A percentile compares a stretch with the other conserved stretches of the same genome.
phyloP scores from a whole-genome alignment of 2,113 vertebrate genomes.

The Strigops habroptila region DNA sequence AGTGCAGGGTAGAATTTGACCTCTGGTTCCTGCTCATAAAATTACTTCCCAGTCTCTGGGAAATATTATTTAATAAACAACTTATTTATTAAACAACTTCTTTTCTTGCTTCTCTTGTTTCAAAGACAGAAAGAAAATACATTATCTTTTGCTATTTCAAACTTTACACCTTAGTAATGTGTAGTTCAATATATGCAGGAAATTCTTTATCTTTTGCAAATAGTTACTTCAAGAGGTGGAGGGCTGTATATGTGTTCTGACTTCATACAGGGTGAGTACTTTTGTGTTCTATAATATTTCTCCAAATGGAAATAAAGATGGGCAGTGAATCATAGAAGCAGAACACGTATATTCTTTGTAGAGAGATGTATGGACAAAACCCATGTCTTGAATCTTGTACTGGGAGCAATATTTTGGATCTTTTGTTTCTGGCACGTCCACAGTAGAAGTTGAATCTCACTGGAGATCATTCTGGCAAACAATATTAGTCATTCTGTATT shows the following conservation, averaged over 20 bases:
- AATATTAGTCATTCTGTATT: neutral
- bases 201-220: neutral
- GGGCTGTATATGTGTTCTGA: neutral
- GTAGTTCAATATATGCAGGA: neutral
- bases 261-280: neutral
- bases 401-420: neutral
- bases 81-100: neutral
- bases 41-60: neutral
- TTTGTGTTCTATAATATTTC: neutral
- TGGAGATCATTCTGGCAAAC: neutral
- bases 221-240: neutral
- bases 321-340: neutral
- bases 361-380: neutral
- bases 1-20: neutral
- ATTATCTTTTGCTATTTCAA: neutral
- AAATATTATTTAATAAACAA: neutral
- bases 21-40: neutral
- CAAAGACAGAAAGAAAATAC: neutral
- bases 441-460: neutral
- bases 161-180: neutral
- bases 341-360: neutral
- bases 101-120: neutral
- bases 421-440: neutral
- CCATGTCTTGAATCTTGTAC: neutral
- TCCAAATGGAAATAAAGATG: neutral